Conservation (phyloP, 2,888 invertebrate genomes). For the Scaptomyza caliginosa region DNA sequence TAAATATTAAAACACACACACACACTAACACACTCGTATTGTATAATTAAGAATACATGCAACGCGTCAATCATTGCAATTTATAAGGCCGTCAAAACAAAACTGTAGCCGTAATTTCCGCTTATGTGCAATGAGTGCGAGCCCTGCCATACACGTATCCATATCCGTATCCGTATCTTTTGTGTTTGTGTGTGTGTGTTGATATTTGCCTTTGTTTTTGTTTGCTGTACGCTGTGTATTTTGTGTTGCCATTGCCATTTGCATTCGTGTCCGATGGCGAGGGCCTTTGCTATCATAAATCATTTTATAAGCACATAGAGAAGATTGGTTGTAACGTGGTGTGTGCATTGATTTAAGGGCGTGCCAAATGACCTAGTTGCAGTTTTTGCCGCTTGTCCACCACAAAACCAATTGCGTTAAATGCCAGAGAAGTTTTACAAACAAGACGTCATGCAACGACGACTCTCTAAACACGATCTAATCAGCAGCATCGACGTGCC, state of each 20-base stretch:
- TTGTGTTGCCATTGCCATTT: conserved; percentile 41
- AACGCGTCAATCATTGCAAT: conserved; percentile 71
- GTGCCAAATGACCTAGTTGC: conserved; percentile 41
- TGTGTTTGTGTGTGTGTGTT: conserved; percentile 18
- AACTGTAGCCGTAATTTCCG: conserved; percentile 70
- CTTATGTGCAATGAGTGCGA: conserved; percentile 44
- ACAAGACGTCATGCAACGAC: conserved; percentile 21
- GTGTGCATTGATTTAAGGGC: conserved; percentile 62
- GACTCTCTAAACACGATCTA: conserved; percentile 15
- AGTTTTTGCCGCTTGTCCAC: conserved; percentile 14
- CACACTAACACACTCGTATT: background rate
- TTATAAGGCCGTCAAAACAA: conserved; percentile 50
- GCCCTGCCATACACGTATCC: conserved; percentile 1
- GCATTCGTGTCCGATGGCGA: conserved; percentile 44
- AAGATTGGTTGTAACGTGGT: conserved; percentile 3
- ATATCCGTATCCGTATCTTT: conserved; percentile 31
- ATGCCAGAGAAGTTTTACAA: background rate
- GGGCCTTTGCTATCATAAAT: conserved; percentile 60
- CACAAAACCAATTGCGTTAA: conserved; percentile 14
- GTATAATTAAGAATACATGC: conserved; percentile 47
- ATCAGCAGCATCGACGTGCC: conserved; percentile 22
- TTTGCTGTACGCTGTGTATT: conserved; percentile 17
- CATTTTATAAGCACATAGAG: conserved; percentile 40
- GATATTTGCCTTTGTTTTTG: conserved; percentile 19
- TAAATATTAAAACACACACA: conserved; percentile 28